These are phyloP conservation scores for Ladona fulva DNA, from an alignment of 1,140 invertebrate genomes.

Conservation along the genomic window DNA sequence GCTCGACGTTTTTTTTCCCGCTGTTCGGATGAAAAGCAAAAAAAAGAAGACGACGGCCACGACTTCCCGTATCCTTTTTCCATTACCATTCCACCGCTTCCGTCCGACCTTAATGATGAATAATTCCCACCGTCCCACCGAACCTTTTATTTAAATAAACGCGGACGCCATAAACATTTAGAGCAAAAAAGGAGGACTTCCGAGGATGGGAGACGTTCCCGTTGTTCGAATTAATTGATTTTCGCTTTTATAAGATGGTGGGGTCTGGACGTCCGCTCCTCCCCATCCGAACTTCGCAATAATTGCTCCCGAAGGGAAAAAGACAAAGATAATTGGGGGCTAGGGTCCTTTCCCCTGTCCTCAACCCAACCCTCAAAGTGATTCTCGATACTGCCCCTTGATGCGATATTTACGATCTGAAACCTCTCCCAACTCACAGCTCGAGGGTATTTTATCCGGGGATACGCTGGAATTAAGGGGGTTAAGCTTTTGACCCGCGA, in stretches of 20 bases:
- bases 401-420: background rate
- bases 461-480: too few species aligned
- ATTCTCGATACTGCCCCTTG: background rate
- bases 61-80: too few species aligned
- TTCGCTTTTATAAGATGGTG: background rate
- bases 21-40: too few species aligned
- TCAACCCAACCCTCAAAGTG: background rate
- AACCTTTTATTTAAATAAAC: background rate
- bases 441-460: too few species aligned
- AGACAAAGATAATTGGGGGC: background rate
- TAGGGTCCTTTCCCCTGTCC: background rate
- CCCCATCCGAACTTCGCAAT: background rate
- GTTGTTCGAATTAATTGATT: background rate
- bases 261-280: background rate
- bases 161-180: background rate
- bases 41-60: too few species aligned
- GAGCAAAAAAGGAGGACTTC: background rate
- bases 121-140: background rate
- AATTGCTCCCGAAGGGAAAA: background rate
- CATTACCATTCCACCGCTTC: too few species aligned
- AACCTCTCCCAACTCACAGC: background rate
- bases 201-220: background rate
- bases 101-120: too few species aligned
- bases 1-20: background rate
- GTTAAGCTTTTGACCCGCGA: too few species aligned